A percentile compares a stretch with the other conserved stretches of the same genome.
phyloP scores from a whole-genome alignment of 2,113 vertebrate species.

The Leucoraja erinaceus region DNA sequence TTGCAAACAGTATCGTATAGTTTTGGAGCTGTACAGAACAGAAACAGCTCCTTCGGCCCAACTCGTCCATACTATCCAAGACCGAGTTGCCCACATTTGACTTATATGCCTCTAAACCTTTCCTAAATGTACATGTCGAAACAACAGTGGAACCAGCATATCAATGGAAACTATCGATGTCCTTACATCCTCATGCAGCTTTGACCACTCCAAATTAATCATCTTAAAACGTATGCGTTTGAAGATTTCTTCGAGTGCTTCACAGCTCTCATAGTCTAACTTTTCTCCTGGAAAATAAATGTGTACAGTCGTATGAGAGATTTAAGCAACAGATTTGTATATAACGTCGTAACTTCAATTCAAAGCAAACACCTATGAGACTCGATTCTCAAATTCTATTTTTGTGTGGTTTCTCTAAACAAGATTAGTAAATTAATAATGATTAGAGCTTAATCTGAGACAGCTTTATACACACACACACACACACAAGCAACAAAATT shows the following conservation, averaged over 20 bases:
- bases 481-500: not conserved
- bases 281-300: slow-evolving; percentile 54
- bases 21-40: too few species aligned
- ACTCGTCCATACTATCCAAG: too few species aligned
- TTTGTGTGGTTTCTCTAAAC: not conserved
- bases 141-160: not conserved
- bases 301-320: not conserved
- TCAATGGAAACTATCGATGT: not conserved
- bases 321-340: too few species aligned
- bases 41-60: too few species aligned
- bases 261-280: slow-evolving; percentile 65
- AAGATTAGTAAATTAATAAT: not conserved
- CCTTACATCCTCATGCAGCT: slow-evolving; percentile 70
- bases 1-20: not conserved
- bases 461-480: not conserved
- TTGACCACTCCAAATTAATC: slow-evolving; percentile 63
- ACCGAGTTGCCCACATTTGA: too few species aligned
- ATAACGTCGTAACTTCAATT: not conserved
- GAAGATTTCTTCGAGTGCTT: slow-evolving; percentile 66
- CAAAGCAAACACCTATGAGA: not conserved
- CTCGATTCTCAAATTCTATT: not conserved
- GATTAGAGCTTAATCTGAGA: not conserved
- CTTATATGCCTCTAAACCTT: too few species aligned
- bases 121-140: too few species aligned
- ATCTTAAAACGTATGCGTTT: slow-evolving; percentile 66